phyloP scores from a whole-genome alignment of 2,888 invertebrate species.

The Idaea straminata region DNA sequence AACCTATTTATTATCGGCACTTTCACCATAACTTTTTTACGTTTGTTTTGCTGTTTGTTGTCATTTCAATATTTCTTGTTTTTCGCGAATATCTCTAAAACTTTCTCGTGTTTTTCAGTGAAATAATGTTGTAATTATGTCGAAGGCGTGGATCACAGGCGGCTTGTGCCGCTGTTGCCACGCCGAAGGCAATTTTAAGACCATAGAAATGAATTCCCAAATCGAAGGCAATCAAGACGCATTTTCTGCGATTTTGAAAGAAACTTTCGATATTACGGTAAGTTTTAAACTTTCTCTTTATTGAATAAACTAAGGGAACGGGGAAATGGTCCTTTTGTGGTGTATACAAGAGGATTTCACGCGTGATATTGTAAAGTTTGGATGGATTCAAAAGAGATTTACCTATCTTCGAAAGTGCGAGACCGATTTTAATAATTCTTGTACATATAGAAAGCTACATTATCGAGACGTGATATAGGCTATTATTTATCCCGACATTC shows the following conservation, averaged over 20 bases:
- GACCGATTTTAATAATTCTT: no score
- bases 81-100: neutral
- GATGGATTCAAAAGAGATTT: no score
- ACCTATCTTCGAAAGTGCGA: no score
- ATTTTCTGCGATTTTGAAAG: conserved; percentile 46
- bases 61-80: no score
- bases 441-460: no score
- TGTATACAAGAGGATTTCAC: no score
- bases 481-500: no score
- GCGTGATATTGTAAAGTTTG: no score
- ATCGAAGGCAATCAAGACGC: conserved; percentile 42
- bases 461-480: neutral
- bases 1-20: no score
- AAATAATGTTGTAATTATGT: conserved; percentile 37
- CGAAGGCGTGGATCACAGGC: conserved; percentile 38
- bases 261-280: conserved; percentile 54
- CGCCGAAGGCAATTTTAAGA: conserved; percentile 49
- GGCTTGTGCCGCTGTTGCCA: conserved; percentile 66
- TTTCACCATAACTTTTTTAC: no score
- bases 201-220: conserved; percentile 35
- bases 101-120: neutral
- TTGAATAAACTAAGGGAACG: neutral
- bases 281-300: conserved; percentile 29
- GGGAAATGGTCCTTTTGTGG: no score
- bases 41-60: no score